phyloP scores from a whole-genome alignment of 2,113 vertebrate species.

The Amphiprion ocellaris region DNA sequence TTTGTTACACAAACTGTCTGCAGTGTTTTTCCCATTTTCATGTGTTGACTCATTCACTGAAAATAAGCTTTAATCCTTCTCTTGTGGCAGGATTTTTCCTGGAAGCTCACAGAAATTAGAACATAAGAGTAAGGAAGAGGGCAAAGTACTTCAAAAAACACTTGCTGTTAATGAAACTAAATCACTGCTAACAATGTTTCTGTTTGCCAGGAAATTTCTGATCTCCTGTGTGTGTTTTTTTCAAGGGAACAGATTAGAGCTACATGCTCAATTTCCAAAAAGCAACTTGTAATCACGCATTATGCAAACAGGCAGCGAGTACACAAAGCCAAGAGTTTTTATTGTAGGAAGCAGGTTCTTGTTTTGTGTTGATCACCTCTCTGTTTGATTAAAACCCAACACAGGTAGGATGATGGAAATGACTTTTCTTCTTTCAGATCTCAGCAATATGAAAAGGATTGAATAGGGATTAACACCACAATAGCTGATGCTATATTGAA shows the following conservation, averaged over 20 bases:
- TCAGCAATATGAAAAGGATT: not conserved
- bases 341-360: not conserved
- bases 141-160: conserved; percentile 70
- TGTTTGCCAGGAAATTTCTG: conserved; percentile 50
- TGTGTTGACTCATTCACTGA: conserved; percentile 77
- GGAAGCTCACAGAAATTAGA: conserved; percentile 66
- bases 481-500: conserved; percentile 10
- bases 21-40: conserved; percentile 66
- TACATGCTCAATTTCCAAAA: conserved; percentile 41
- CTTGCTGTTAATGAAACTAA: conserved; percentile 56
- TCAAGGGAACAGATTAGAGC: conserved; percentile 44
- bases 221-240: conserved; percentile 20
- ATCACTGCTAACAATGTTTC: conserved; percentile 50
- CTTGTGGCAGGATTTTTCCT: conserved; percentile 72
- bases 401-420: not conserved
- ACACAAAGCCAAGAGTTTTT: conserved; percentile 25
- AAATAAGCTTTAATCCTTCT: conserved; percentile 81
- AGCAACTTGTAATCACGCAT: conserved; percentile 40
- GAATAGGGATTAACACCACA: conserved; percentile 33
- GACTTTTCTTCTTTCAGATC: conserved; percentile 6
- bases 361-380: conserved; percentile 19
- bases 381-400: not conserved
- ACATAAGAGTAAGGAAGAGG: conserved; percentile 57
- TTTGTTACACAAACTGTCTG: conserved; percentile 79
- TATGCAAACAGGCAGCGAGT: conserved; percentile 24